Base-by-base conservation (phyloP, 1,140 invertebrate genomes). In the Camponotus pennsylvanicus region DNA sequence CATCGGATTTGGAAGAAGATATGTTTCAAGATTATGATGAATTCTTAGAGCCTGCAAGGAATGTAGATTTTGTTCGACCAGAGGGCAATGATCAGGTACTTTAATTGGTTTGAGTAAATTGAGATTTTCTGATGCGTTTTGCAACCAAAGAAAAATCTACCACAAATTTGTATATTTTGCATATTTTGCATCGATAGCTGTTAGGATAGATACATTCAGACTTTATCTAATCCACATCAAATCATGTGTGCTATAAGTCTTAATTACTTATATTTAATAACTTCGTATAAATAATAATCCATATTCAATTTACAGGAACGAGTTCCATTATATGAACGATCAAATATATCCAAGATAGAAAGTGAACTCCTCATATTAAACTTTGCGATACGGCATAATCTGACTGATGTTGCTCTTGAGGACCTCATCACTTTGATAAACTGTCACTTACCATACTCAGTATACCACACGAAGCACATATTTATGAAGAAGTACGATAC, bases 1-100 rank as follows among this genome's bases (percentile, higher is more conserved):
- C 34, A 66, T 66, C 64, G 3, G 8, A 66, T 66, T 66, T 66
- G 8, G 64, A 40, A 37, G 18, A 66, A 37, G 18, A 66, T 37
- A 18, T 66, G 37, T 66, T 66, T 66, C 64, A 61, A 61, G 59
- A 66, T 34, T 66, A 37, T 37, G 64, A 66, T 34, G 63, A 66
- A 66, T 40, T 34, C 15, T 66, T 66, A 8, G 32, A 66, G 34
- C 3, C 15, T 66, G 63, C 32, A 66, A 15, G 34, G 7, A 37
- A 66, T 34, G 63, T 32, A 66, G 21, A 37, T 66, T 66, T 66
- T 37, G 18, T 40, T 66, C 34, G 34, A 66, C 13, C 63, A n/a
- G 34, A 66, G 34, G 18, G 6, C 64, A 40, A 66, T 40, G 34
- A 66, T 40, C 37, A 66, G 27, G 64, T 66, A 66, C 37, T 66